phyloP scores from a whole-genome alignment of 2,888 invertebrate genomes.

The Lampropteryx suffumata region DNA sequence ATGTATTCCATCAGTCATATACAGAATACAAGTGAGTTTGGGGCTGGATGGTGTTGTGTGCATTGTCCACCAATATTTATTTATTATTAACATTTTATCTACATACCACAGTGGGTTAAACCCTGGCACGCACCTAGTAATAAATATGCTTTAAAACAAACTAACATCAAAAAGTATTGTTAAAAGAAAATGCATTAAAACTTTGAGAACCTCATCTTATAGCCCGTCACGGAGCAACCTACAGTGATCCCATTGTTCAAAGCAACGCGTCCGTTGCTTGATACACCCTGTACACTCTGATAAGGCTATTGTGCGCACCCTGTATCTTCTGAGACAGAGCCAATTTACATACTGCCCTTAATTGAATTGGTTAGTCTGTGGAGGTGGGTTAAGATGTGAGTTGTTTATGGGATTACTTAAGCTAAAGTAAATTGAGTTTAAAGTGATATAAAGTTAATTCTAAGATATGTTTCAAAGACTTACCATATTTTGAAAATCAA shows the following conservation, averaged over 20 bases:
- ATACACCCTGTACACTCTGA: slow-evolving; percentile 24
- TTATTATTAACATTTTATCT: too few relatives aligned
- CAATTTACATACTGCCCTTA: slow-evolving; percentile 57
- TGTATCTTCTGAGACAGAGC: slow-evolving; percentile 39
- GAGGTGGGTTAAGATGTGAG: slow-evolving; percentile 20
- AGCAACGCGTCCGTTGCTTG: slow-evolving; percentile 20
- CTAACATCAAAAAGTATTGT: neutral
- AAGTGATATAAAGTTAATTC: neutral
- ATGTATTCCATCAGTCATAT: too few relatives aligned
- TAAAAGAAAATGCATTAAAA: neutral
- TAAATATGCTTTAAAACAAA: too few relatives aligned
- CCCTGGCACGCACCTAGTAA: too few relatives aligned
- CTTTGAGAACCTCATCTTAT: slow-evolving; percentile 21
- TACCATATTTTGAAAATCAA: too few relatives aligned
- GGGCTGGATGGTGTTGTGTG: too few relatives aligned
- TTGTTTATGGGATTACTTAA: slow-evolving; percentile 18
- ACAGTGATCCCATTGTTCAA: slow-evolving; percentile 26
- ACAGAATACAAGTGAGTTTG: too few relatives aligned
- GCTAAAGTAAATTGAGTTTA: neutral
- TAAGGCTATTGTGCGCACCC: slow-evolving; percentile 26
- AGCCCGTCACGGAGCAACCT: slow-evolving; percentile 19
- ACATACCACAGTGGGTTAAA: too few relatives aligned
- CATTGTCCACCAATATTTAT: too few relatives aligned
- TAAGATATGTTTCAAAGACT: too few relatives aligned
- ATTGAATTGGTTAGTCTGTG: slow-evolving; percentile 48